A percentile compares a stretch with the other conserved stretches of the same genome.
Conservation (phyloP, 2,113 vertebrate genomes). For the Ginglymostoma cirratum region DNA sequence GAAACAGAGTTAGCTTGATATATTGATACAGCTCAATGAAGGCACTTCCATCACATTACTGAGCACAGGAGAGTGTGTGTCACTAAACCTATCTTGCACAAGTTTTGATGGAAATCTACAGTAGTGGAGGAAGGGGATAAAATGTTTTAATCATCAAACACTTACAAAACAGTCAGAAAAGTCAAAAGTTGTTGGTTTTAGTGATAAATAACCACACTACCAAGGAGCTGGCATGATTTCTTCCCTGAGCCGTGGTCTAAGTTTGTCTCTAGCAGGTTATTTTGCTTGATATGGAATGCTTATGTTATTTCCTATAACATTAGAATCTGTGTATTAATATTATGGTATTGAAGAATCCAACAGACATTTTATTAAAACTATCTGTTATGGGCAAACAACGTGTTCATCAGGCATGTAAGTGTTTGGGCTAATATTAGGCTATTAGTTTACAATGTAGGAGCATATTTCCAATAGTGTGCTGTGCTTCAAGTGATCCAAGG, state of each 20-base stretch:
- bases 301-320: too few relatives aligned
- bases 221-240: neutral
- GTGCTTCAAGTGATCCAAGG: too few relatives aligned
- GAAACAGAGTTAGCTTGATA: neutral
- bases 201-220: neutral
- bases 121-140: neutral
- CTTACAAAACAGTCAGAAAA: neutral
- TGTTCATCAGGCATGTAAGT: too few relatives aligned
- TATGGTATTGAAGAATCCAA: too few relatives aligned
- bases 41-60: neutral
- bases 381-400: too few relatives aligned
- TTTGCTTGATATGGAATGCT: too few relatives aligned
- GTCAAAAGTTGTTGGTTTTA: neutral
- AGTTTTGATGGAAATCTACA: neutral
- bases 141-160: neutral
- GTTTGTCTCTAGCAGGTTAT: too few relatives aligned
- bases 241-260: neutral
- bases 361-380: too few relatives aligned
- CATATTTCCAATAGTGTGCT: too few relatives aligned
- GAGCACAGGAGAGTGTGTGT: neutral
- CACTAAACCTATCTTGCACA: neutral
- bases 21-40: neutral
- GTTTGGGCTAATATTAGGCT: too few relatives aligned
- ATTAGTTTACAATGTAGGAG: too few relatives aligned
- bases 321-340: too few relatives aligned